Percentiles rank a stretch among this genome's conserved stretches.
These are phyloP conservation scores for Meda fulgida DNA, from an alignment of 2,797 vertebrate genomes.

Conservation along the genomic window DNA sequence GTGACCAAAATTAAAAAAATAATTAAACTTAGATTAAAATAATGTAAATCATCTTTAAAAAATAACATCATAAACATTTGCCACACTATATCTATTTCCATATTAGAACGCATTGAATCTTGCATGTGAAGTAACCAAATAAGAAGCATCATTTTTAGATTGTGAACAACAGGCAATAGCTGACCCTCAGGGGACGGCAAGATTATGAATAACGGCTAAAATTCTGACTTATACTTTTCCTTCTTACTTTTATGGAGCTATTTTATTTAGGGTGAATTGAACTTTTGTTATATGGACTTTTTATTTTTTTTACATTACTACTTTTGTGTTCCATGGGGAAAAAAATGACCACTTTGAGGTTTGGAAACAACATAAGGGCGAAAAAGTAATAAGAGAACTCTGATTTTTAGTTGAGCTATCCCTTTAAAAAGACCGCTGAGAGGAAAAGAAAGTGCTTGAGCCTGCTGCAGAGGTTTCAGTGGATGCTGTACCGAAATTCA, in stretches of 20 bases:
- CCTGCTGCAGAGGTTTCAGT: slow-evolving; percentile 5
- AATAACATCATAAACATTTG: not conserved
- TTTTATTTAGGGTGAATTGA: not conserved
- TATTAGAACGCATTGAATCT: not conserved
- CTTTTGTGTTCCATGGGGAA: not conserved
- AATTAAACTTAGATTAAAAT: not conserved
- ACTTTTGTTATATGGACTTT: not conserved
- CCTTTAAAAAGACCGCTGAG: not conserved
- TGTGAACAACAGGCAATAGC: not conserved
- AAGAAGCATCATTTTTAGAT: not conserved
- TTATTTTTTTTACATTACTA: not conserved
- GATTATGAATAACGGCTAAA: not conserved
- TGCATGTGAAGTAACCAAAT: not conserved
- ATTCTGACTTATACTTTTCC: not conserved
- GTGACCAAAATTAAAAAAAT: not conserved
- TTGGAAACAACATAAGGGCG: not conserved
- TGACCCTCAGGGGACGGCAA: not conserved
- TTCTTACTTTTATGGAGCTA: not conserved
- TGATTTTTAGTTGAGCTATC: not conserved
- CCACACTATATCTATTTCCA: not conserved
- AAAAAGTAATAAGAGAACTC: not conserved
- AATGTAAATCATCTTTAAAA: not conserved
- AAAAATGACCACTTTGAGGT: not conserved
- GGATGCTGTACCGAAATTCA: slow-evolving; percentile 30
- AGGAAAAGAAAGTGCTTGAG: not conserved